Conservation (phyloP, 2,797 vertebrate species). For the Glyptemys insculpta region DNA sequence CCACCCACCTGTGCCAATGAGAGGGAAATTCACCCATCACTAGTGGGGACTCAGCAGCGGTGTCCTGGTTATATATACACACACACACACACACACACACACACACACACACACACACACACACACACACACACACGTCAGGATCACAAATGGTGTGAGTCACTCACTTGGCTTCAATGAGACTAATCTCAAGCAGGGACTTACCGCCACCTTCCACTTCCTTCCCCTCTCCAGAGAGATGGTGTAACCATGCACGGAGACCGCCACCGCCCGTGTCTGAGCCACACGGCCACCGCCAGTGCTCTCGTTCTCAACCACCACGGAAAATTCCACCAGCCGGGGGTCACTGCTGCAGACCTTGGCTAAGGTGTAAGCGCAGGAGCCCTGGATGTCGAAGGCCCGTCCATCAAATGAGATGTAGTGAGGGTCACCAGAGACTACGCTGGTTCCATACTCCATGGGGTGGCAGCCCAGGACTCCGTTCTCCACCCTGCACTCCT, state of each 20-base stretch:
- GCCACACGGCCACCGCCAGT: slow-evolving; percentile 77
- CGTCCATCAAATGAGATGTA: slow-evolving; percentile 80
- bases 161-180: neutral
- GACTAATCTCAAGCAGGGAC: neutral
- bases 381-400: slow-evolving; percentile 77
- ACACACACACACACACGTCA: no score
- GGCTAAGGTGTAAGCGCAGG: slow-evolving; percentile 77
- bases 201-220: slow-evolving; percentile 31
- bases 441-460: slow-evolving; percentile 48
- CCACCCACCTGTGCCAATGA: slow-evolving; percentile 73
- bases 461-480: slow-evolving; percentile 73
- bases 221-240: slow-evolving; percentile 68
- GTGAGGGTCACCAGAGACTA: slow-evolving; percentile 76
- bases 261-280: slow-evolving; percentile 76
- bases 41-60: neutral
- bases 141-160: neutral
- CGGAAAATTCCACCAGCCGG: slow-evolving; percentile 78
- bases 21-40: neutral
- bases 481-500: slow-evolving; percentile 69
- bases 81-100: no score
- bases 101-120: no score
- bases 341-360: slow-evolving; percentile 37
- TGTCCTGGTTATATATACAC: neutral
- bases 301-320: slow-evolving; percentile 84
- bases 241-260: slow-evolving; percentile 74